A percentile compares a stretch with the other conserved stretches of the same genome.
These are phyloP conservation scores for Trachelus troglodyta DNA, from an alignment of 2,888 invertebrate genomes.

Conservation along the genomic window DNA sequence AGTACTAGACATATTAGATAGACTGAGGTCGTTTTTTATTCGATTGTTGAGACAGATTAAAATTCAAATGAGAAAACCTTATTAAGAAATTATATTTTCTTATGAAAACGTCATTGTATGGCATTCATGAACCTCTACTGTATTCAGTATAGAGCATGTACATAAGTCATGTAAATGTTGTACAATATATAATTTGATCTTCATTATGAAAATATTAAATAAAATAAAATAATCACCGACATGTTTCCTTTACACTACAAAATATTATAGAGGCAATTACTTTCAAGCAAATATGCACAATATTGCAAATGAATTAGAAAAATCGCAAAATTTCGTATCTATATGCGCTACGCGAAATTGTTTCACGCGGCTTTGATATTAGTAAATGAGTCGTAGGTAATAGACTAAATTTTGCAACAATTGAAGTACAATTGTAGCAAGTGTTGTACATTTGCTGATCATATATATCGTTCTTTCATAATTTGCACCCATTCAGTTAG, in stretches of 20 bases:
- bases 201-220: background rate
- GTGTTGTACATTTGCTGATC: background rate
- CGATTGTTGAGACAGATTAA: conserved; percentile 11
- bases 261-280: background rate
- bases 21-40: conserved; percentile 13
- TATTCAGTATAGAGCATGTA: background rate
- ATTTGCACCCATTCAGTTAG: background rate
- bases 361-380: background rate
- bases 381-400: background rate
- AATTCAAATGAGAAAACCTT: conserved; percentile 21
- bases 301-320: background rate
- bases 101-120: background rate
- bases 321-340: background rate
- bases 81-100: background rate
- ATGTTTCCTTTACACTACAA: background rate
- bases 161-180: background rate
- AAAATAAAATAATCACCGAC: background rate
- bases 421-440: background rate
- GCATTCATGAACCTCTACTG: background rate
- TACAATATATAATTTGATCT: background rate
- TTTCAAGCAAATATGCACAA: background rate
- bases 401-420: background rate
- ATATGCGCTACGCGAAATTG: background rate
- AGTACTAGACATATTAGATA: conserved; percentile 22
- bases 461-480: background rate